A percentile compares a stretch with the other conserved stretches of the same genome.
Evolutionary conservation across 2,888 invertebrate species (phyloP).

Genomic region (Plagodis dolabraria): DNA sequence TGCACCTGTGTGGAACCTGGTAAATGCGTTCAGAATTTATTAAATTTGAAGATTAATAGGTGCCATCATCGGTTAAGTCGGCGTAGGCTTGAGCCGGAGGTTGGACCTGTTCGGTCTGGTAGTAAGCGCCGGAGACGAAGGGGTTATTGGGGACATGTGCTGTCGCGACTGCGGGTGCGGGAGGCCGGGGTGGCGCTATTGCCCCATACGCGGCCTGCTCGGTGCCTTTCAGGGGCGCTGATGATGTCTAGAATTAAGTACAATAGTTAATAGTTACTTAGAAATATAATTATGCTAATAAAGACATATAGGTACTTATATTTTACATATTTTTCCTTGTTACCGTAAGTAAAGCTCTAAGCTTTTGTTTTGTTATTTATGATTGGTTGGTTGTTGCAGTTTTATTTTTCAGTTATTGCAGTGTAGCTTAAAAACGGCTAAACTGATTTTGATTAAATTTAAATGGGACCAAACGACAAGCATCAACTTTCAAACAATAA

Average conservation of each 20-base stretch:
- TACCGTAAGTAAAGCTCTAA: too few relatives aligned
- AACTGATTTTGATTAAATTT: too few relatives aligned
- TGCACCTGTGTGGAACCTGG: background rate
- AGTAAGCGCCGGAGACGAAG: conserved; percentile 85
- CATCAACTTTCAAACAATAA: too few relatives aligned
- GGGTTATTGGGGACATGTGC: conserved; percentile 86
- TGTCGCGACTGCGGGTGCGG: conserved; percentile 82
- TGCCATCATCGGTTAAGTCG: conserved; percentile 70
- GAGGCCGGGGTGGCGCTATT: conserved; percentile 66
- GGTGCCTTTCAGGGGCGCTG: conserved; percentile 66
- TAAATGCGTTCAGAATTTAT: conserved; percentile 19
- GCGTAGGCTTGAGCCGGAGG: conserved; percentile 85
- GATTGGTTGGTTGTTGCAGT: too few relatives aligned
- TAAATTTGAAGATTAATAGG: conserved; percentile 53
- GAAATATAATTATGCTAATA: too few relatives aligned
- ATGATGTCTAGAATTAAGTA: conserved; percentile 59
- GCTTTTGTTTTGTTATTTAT: too few relatives aligned
- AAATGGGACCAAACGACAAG: too few relatives aligned
- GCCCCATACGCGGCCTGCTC: conserved; percentile 72
- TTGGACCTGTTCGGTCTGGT: conserved; percentile 87
- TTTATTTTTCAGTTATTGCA: too few relatives aligned
- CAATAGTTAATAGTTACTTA: too few relatives aligned
- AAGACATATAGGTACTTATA: background rate
- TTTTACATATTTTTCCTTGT: background rate
- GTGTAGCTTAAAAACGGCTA: too few relatives aligned